A percentile compares a stretch with the other conserved stretches of the same genome.
phyloP scores from a whole-genome alignment of 2,113 vertebrate species.

The Pyrgilauda ruficollis region DNA sequence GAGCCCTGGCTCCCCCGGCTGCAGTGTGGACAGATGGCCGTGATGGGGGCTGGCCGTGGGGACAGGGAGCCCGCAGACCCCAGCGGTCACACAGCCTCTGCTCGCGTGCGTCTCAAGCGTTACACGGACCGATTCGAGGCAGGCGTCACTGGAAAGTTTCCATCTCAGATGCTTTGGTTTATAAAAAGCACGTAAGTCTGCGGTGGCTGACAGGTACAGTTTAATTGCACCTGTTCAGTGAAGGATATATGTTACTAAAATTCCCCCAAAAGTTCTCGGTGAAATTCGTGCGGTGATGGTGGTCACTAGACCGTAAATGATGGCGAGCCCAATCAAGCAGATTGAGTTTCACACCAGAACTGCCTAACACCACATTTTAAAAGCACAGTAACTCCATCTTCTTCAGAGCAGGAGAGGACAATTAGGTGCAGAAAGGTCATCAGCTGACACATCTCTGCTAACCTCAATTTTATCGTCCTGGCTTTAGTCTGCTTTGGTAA shows the following conservation, averaged over 20 bases:
- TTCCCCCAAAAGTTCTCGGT: conserved; percentile 73
- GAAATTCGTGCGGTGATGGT: not conserved
- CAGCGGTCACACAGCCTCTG: not conserved
- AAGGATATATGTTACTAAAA: conserved; percentile 51
- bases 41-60: not conserved
- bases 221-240: not conserved
- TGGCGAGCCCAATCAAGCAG: not conserved
- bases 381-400: not conserved
- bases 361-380: not conserved
- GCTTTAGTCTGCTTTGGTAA: conserved; percentile 53
- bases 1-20: not conserved
- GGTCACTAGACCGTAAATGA: not conserved
- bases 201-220: not conserved
- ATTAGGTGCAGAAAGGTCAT: not conserved
- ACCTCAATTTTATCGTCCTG: not conserved
- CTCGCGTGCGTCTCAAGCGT: rapidly evolving
- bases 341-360: conserved; percentile 41
- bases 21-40: not conserved
- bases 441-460: not conserved
- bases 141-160: not conserved
- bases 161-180: not conserved
- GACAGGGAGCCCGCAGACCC: not conserved
- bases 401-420: not conserved
- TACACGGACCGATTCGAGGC: rapidly evolving
- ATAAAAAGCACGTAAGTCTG: not conserved